Base-by-base conservation (phyloP, 1,140 invertebrate species). In the Pseudomyrmex flavicornis region DNA sequence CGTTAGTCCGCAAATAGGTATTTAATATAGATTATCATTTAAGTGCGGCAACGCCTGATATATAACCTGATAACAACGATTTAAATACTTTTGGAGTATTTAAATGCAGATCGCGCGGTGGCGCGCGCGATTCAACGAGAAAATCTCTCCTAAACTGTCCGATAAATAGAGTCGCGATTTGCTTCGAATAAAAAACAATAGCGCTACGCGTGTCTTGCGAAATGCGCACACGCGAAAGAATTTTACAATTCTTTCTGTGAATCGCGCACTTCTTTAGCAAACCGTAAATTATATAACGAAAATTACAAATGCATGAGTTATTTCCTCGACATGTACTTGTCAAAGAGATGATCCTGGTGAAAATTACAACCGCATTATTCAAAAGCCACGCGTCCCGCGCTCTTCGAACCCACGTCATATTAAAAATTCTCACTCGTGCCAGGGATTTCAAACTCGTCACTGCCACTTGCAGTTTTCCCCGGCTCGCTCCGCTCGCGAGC, bases 371-470 rank as follows among this genome's bases (percentile, higher is more conserved):
- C 35, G 54, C 15, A 72, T 63, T 73, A 52, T 46, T 65, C n/a
- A 17, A 20, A 48, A 76, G 48, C 62, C 62, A n/a, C 13, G 26
- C 9, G 5, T 35, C 35, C 35, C 35, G 35, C 12, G 63, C 26
- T 75, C 58, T 63, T 82, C 58, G 50, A 63, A 76, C 44, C 48
- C 35, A 66, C 58, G 17, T 63, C 50, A 63, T 73, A 82, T 74
- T 75, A 75, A 82, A 82, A 82, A 52, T 74, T 75, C 72, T 82
- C 61, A 77, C 76, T 22, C 17, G 48, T 75, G 59, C 20, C 48
- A 77, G 74, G 54, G 20, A 35, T 80, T 70, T 72, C 54, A 80
- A 59, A 77, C 62, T 83, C 82, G 62, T 82, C 61, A 63, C 74
- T 79, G 72, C 52, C 72, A 65, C 74, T 66, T 59, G 56, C 85